Evolutionary conservation across 1,140 invertebrate genomes (phyloP), one percentile per base, ranked within the genome.

Genomic region (Dendroctonus ponderosae): DNA sequence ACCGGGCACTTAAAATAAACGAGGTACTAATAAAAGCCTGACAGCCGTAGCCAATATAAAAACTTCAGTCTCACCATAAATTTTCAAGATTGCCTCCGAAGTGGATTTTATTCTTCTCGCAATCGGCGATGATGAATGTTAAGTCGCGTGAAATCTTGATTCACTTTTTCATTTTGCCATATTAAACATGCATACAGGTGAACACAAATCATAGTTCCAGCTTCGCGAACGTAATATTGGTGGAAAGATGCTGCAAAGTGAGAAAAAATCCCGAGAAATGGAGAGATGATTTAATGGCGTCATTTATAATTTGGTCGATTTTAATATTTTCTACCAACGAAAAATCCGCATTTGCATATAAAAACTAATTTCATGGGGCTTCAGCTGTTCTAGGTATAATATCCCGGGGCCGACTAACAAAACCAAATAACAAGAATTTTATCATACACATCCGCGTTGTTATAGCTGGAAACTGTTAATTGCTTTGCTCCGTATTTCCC

Each of bases 121-220:
- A 61, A 67, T 67, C 65, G 65, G 65, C 65, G 58, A 67, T 67
- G 60, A 65, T 63, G 52, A 69, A 69, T 69, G 62, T 60, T 59
- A 69, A 69, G 67, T 69, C 60, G 41, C 67, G 37, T 65, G 58
- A 69, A 69, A 65, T 54, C 62, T 68, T 58, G 60, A 63, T 68
- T 68, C 59, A 67, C 54, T 69, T 69, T 69, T 69, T 69, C 67
- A 69, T 69, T 65, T 63, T 65, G 49, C 61, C 61, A 64, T 69
- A 69, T 69, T 69, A 69, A 69, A 69, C 67, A 69, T 69, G 67
- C 67, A 69, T 65, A 65, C 67, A 69, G 67, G 67, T 69, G 61
- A 60, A 65, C 62, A 69, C 61, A 69, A 69, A 69, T 69, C 67
- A 69, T 65, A 54, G 59, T 57, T 66, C 14, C 44, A 57, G 57